Base-by-base conservation (phyloP, 2,797 vertebrate species). In the Enteromius unitaeniatus region DNA sequence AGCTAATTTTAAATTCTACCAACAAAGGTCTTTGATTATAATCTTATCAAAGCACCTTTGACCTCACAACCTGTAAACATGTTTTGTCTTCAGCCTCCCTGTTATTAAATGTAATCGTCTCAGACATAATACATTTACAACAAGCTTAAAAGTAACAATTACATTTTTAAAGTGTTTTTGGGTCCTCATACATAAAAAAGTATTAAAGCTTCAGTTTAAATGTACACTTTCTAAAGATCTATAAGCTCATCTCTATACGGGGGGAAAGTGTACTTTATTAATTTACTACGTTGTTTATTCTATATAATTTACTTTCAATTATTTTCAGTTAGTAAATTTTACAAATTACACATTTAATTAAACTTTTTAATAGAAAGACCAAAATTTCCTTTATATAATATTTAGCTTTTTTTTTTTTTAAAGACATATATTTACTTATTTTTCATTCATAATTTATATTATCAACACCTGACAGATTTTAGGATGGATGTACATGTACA, bases 101-200 rank as follows among this genome's bases (percentile, higher is more conserved):
- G 55, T 82, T 77, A 85, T 87, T 72, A 80, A 69, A 76, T n/a
- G 1, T 11, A 82, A 62, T 62, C 55, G 10, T 67, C 31, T 40
- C 72, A 67, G 81, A 76, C 73, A 45, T 55, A 67, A 72, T 26
- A 58, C 28, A 55, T 28, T 8, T 58, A 21, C 64, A 19, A 78
- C 26, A 58, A 42, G 21, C n/a, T 45, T 79, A 68, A 68, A 79
- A 69, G 14, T 15, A 26, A 23, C 4, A 53, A 42, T 14, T 3
- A 3, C 55, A n/a, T 58, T 10, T n/a, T 68, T 37, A 23, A 37
- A 3, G 2, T 21, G 2, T 51, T 55, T 13, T 31, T 17, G 17
- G 23, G 40, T 15, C 42, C 73, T 58, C 11, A 34, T 15, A 17
- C 14, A 49, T 17, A 55, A 47, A 26, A 72, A 72, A 14, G 2